These are phyloP conservation scores for Drosophila neocordata DNA, from an alignment of 1,140 invertebrate genomes.

Conservation along the genomic window DNA sequence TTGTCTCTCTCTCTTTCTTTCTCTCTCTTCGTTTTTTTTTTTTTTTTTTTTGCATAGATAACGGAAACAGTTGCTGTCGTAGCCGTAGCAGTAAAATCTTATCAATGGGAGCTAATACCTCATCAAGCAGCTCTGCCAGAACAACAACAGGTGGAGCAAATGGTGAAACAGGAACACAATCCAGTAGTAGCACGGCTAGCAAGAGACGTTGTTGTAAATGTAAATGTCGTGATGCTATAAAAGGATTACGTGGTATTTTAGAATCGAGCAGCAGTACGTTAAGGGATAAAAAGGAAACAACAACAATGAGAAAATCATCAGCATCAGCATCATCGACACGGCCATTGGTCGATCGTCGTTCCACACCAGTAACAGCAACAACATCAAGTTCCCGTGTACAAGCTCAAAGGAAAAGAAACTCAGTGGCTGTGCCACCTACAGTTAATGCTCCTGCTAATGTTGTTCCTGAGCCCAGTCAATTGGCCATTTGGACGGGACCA, in stretches of 20 bases:
- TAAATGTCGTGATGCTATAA: constrained; percentile 65
- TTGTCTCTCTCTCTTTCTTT: constrained; percentile 18
- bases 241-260: constrained; percentile 55
- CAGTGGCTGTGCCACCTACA: constrained; percentile 53
- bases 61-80: constrained; percentile 68
- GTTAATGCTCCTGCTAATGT: background rate
- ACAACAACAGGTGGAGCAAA: background rate
- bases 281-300: constrained; percentile 1
- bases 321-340: background rate
- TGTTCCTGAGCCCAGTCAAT: constrained; percentile 43
- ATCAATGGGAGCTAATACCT: constrained; percentile 36
- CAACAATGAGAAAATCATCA: constrained; percentile 1
- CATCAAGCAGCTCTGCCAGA: constrained; percentile 22
- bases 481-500: constrained; percentile 59
- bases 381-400: background rate
- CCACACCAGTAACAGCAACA: background rate
- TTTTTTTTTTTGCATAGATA: constrained; percentile 4
- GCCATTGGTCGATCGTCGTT: constrained; percentile 10
- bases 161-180: background rate
- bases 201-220: constrained; percentile 73
- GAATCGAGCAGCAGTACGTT: background rate
- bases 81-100: constrained; percentile 62
- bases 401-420: constrained; percentile 51
- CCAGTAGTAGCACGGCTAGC: background rate
- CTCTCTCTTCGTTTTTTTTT: background rate